Conservation (phyloP, 2,888 invertebrate genomes). For the Allophyes oxyacanthae region DNA sequence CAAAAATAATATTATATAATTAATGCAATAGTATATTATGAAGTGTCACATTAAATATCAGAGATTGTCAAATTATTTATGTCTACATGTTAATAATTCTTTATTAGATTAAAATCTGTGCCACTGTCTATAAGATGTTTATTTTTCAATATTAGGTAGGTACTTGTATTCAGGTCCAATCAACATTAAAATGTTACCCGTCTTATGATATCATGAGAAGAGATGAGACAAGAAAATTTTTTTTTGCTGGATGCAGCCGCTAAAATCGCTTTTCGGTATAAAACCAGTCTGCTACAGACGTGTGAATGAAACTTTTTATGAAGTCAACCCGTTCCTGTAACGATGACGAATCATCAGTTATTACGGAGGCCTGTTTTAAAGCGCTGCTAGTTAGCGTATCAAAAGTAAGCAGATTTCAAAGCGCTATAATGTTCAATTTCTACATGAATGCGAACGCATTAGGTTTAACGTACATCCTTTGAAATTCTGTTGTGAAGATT, state of each 20-base stretch:
- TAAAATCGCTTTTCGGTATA: constrained; percentile 28
- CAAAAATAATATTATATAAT: no score
- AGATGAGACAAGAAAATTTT: no score
- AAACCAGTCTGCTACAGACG: constrained; percentile 14
- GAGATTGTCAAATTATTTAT: no score
- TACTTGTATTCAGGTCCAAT: no score
- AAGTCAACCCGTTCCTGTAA: constrained; percentile 27
- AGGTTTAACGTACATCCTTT: constrained; percentile 27
- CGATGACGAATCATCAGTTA: constrained; percentile 41
- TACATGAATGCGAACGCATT: constrained; percentile 35
- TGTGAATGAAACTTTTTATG: constrained; percentile 41
- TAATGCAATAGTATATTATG: no score
- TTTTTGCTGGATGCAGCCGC: constrained; percentile 9
- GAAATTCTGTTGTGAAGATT: constrained; percentile 17
- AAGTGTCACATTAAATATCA: no score
- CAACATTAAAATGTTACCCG: no score
- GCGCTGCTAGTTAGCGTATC: constrained; percentile 34
- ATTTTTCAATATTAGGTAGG: no score
- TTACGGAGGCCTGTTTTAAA: constrained; percentile 28
- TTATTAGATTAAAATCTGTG: no score
- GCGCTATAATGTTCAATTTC: constrained; percentile 34
- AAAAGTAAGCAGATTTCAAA: constrained; percentile 28
- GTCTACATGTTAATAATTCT: no score
- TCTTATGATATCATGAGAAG: no score
- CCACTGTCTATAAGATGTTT: no score